Conservation (phyloP, 2,113 vertebrate species). For the Vulpes ferrilata region DNA sequence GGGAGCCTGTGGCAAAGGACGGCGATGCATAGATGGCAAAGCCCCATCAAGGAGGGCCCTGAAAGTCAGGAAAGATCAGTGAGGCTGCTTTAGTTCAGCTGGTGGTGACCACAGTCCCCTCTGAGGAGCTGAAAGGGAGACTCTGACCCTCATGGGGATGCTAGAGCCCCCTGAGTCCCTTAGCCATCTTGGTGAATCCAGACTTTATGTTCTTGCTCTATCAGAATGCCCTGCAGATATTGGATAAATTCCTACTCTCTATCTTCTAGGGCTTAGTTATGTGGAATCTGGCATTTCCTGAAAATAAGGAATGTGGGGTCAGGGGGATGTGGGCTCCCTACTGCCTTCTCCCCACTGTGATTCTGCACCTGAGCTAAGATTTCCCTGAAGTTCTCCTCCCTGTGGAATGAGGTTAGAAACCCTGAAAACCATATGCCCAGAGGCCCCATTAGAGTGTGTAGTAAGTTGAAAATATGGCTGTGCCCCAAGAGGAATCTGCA, state of each 20-base stretch:
- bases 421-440: constrained; percentile 71
- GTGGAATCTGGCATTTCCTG: neutral
- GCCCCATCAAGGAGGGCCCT: neutral
- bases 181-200: neutral
- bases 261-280: neutral
- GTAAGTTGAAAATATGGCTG: neutral
- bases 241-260: neutral
- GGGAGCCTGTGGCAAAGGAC: neutral
- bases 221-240: neutral
- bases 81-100: neutral
- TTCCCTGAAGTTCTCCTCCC: constrained; percentile 57
- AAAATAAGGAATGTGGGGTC: neutral
- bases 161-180: neutral
- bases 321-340: neutral
- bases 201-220: neutral
- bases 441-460: constrained; percentile 45
- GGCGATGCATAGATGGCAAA: neutral
- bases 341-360: neutral
- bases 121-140: neutral
- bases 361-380: neutral
- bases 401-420: neutral
- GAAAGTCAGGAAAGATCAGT: neutral
- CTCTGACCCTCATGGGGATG: neutral
- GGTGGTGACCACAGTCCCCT: neutral
- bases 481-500: neutral